Percentiles rank a stretch among this genome's conserved stretches.
phyloP scores from a whole-genome alignment of 1,140 invertebrate species.

The Lordiphosa collinella region DNA sequence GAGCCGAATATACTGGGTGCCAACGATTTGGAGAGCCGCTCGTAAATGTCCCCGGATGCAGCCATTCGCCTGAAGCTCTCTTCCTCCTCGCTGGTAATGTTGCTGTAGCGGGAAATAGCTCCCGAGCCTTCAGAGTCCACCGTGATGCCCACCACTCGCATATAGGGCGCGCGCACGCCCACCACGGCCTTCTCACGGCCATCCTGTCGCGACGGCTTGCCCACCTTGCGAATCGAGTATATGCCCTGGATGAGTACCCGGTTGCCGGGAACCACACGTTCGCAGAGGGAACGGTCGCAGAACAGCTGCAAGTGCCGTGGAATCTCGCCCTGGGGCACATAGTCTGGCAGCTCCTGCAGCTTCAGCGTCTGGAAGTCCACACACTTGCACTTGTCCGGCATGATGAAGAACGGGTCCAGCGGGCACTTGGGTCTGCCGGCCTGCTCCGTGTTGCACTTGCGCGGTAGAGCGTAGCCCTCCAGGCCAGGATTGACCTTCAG shows the following conservation, averaged over 20 bases:
- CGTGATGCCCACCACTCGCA: conserved; percentile 95
- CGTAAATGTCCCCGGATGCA: conserved; percentile 91
- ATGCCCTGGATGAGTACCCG: conserved; percentile 96
- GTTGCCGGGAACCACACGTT: conserved; percentile 97
- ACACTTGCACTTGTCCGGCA: conserved; percentile 98
- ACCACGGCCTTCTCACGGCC: conserved; percentile 92
- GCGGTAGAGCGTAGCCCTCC: conserved; percentile 97
- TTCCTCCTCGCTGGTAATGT: conserved; percentile 92
- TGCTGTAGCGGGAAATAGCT: conserved; percentile 80
- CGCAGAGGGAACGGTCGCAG: conserved; percentile 96
- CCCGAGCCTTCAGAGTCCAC: conserved; percentile 91
- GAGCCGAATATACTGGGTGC: conserved; percentile 99
- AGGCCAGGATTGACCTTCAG: conserved; percentile 95
- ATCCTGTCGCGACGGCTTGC: conserved; percentile 82
- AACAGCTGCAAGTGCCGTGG: conserved; percentile 97
- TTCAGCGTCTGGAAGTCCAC: conserved; percentile 94
- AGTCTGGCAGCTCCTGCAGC: conserved; percentile 97
- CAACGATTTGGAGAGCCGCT: conserved; percentile 93
- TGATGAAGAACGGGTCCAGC: conserved; percentile 98
- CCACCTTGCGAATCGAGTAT: conserved; percentile 97
- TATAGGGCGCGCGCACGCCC: conserved; percentile 95
- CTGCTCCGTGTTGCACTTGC: conserved; percentile 97
- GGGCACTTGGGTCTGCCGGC: conserved; percentile 95
- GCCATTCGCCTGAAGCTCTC: conserved; percentile 94
- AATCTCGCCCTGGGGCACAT: conserved; percentile 98